A percentile compares a stretch with the other conserved stretches of the same genome.
These are phyloP conservation scores for Cichladusa arquata DNA, from an alignment of 2,113 vertebrate species.

Conservation along the genomic window DNA sequence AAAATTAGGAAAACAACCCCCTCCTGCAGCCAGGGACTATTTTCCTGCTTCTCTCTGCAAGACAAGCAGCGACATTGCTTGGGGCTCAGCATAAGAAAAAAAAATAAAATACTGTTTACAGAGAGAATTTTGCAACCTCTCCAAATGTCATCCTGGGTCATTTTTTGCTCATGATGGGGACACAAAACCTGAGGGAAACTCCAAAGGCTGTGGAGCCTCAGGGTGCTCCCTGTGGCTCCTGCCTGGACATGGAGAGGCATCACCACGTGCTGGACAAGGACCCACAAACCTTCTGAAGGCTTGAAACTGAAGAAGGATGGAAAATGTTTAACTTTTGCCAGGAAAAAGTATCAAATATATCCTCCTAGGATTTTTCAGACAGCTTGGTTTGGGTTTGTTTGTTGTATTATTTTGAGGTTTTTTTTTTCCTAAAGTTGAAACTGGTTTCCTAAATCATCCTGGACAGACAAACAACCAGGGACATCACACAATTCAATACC, in stretches of 20 bases:
- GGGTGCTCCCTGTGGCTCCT: background rate
- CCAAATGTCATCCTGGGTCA: background rate
- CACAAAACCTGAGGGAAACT: background rate
- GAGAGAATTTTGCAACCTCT: conserved; percentile 43
- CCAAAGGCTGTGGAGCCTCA: background rate
- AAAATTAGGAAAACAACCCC: background rate
- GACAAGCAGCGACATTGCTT: background rate
- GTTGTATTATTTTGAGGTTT: background rate
- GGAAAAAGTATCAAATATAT: conserved; percentile 57
- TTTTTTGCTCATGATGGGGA: background rate
- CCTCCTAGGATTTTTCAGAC: conserved; percentile 28
- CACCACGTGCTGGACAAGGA: background rate
- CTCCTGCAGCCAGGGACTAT: background rate
- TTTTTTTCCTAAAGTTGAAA: background rate
- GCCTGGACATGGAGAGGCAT: background rate
- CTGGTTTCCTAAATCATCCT: conserved; percentile 10
- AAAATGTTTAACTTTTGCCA: conserved; percentile 49
- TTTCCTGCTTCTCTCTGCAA: background rate
- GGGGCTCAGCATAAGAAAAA: background rate
- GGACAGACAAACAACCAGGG: background rate
- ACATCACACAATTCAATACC: background rate
- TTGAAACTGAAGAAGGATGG: conserved; percentile 52
- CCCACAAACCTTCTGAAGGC: background rate
- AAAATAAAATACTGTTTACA: background rate
- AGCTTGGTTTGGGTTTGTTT: conserved; percentile 18